Conservation (phyloP, 2,113 vertebrate genomes). For the Conger conger region DNA sequence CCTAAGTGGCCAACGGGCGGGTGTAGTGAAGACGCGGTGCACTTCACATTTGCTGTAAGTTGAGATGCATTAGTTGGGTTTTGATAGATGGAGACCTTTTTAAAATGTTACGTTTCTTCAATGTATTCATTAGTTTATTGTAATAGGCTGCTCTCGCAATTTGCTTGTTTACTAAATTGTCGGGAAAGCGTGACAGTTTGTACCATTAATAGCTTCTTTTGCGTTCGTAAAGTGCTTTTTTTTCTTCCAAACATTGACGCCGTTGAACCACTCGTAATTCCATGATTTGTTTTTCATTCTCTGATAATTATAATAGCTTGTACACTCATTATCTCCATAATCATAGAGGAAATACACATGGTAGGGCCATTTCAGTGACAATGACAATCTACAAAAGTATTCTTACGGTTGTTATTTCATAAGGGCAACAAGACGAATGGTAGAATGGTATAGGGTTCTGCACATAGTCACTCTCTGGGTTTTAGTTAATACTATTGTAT, state of each 20-base stretch:
- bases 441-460: constrained; percentile 18
- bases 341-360: not conserved
- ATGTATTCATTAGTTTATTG: not conserved
- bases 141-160: constrained; percentile 1
- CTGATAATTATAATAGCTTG: not conserved
- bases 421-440: constrained; percentile 22
- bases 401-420: constrained; percentile 24
- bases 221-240: constrained; percentile 24
- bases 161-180: not conserved
- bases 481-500: constrained; percentile 14
- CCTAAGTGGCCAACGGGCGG: not conserved
- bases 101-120: not conserved
- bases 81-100: not conserved
- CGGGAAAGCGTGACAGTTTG: not conserved
- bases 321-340: constrained; percentile 3
- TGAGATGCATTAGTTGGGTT: not conserved
- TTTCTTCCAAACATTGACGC: not conserved
- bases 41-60: not conserved
- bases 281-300: not conserved
- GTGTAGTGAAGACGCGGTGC: not conserved
- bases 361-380: constrained; percentile 5
- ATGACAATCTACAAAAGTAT: constrained; percentile 2
- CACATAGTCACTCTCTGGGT: constrained; percentile 26
- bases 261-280: not conserved
- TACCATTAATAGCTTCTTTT: not conserved